Base-by-base conservation (phyloP, 1,140 invertebrate species). In the Sitobion miscanthi region DNA sequence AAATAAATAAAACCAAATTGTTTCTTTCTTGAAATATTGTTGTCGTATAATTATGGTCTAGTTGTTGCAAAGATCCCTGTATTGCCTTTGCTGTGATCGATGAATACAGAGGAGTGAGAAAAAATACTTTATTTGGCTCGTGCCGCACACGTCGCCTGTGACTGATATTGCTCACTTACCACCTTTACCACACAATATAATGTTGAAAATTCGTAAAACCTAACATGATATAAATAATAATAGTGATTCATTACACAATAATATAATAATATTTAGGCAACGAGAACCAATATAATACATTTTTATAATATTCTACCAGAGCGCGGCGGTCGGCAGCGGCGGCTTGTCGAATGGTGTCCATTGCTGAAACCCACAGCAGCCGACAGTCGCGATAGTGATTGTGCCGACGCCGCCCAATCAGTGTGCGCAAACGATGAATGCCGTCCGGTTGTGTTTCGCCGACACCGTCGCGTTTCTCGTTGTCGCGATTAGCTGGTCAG, bases 391-490 rank as follows among this genome's bases (percentile, higher is more conserved):
- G 21, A 45, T 20, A 45, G 9, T 17, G n/a, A 9, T n/a, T 3
- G 25, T 23, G 35, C 45, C 90, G 30, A n/a, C 25, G 90, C 23
- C 90, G n/a, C 14, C 1, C 11, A 6, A 85, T 85, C 91, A 93
- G 82, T 93, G 49, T 57, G 82, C 82, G 47, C 52, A 30, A 49
- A 49, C 77, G 47, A 93, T 93, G 91, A 42, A 30, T 30, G 6
- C 82, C 23, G 49, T 93, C 91, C 69, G 91, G 86, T 93, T 49
- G 91, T 86, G 91, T 69, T n/a, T 62, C 42, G 52, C 52, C 35
- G 52, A 38, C 47, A 21, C 21, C 42, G 90, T 91, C 20, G n/a
- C 11, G n/a, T 83, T 49, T 47, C 20, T 83, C 21, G n/a, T 83
- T 2, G 25, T n/a, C 20, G 69, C 23, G 2, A 4, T 38, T 69